Evolutionary conservation across 2,797 vertebrate genomes (phyloP), one percentile per base, ranked within the genome.

Genomic region (Helicolenus hilgendorfi): DNA sequence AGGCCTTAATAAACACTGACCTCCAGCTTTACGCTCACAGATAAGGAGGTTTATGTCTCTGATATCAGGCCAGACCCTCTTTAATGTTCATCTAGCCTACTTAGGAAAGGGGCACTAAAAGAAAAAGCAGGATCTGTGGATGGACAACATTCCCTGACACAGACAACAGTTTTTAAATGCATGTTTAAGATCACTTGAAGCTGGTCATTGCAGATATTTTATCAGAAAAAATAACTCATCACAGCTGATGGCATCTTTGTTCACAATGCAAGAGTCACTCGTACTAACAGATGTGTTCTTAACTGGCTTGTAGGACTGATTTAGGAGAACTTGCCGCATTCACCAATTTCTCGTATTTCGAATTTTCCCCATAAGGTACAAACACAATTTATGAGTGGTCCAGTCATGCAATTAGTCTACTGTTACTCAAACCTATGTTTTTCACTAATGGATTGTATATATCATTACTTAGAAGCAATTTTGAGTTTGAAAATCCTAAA

Each of bases 31-130:
- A 77, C 9, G 0, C 11, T 58, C 33, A 60, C 41, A 79, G 87
- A 88, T 92, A 85, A 82, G 77, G 20, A 79, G 24, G 63, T 41
- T 85, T 70, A 70, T 33, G 60, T 59, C 29, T 77, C 49, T 49
- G 56, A 71, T 41, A 73, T 73, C 55, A 74, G 67, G 20, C 68
- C 81, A 64, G 53, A 70, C 35, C 18, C 41, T 56, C 71, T 60
- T 58, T 38, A 36, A 77, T 67, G 58, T 81, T 62, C 4, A 15
- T 41, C 70, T 70, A 35, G 15, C 11, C 59, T 63, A n/a, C 35
- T 45, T 27, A 27, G 70, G 24, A 71, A 71, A 38, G 41, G 14
- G 18, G 8, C 13, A 31, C 53, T 49, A 20, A 81, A 45, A 22
- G 33, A 77, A 13, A 60, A 68, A 71, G 33, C 24, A 10, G 1